Conservation (phyloP, 2,888 invertebrate species). For the Diloba caeruleocephala region DNA sequence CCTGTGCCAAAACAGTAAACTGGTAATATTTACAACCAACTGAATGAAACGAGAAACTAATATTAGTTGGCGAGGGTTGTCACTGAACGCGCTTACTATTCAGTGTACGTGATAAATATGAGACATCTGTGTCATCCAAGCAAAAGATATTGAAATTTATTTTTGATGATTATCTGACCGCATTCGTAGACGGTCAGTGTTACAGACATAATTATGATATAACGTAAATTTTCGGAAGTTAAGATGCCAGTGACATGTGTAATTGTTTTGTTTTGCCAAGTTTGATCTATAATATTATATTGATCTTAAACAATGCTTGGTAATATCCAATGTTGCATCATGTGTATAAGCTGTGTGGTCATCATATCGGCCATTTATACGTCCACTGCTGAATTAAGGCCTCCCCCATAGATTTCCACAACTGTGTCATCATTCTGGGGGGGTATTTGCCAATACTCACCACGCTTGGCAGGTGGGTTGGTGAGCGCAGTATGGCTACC, state of each 20-base stretch:
- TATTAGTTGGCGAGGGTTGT: conserved; percentile 72
- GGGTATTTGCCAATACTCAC: too few relatives aligned
- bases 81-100: conserved; percentile 53
- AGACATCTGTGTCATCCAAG: background rate
- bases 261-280: conserved; percentile 37
- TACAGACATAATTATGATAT: conserved; percentile 44
- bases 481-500: too few relatives aligned
- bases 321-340: conserved; percentile 8
- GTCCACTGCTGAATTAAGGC: too few relatives aligned
- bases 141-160: conserved; percentile 8
- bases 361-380: too few relatives aligned
- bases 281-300: conserved; percentile 31
- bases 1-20: conserved; percentile 76
- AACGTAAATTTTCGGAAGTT: conserved; percentile 43
- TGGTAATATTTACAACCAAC: conserved; percentile 71
- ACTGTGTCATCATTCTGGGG: too few relatives aligned
- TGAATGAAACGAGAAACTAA: conserved; percentile 75
- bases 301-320: too few relatives aligned
- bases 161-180: conserved; percentile 5
- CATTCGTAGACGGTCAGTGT: conserved; percentile 27
- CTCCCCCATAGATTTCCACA: too few relatives aligned
- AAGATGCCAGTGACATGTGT: conserved; percentile 32
- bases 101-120: conserved; percentile 31
- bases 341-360: too few relatives aligned
- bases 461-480: too few relatives aligned